A percentile compares a stretch with the other conserved stretches of the same genome.
phyloP scores from a whole-genome alignment of 2,888 invertebrate genomes.

The Eristalis intricaria region DNA sequence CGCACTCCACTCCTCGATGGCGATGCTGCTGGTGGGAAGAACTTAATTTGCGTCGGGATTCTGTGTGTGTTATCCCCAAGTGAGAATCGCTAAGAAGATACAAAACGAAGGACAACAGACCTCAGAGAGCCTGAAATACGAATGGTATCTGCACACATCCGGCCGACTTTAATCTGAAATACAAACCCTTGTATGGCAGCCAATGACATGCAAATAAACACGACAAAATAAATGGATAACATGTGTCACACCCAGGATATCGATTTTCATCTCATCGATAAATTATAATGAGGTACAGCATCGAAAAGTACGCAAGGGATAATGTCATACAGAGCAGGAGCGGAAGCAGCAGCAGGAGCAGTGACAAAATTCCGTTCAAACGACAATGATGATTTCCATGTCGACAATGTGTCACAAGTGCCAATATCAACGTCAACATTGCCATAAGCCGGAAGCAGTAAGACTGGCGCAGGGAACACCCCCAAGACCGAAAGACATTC shows the following conservation, averaged over 20 bases:
- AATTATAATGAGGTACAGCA: slow-evolving; percentile 61
- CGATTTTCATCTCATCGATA: slow-evolving; percentile 61
- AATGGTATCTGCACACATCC: neutral
- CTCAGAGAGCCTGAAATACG: neutral
- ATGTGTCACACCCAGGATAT: slow-evolving; percentile 50
- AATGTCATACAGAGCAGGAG: slow-evolving; percentile 39
- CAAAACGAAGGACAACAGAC: neutral
- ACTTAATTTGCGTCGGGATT: slow-evolving; percentile 38
- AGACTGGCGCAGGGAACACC: neutral
- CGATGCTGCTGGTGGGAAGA: slow-evolving; percentile 1
- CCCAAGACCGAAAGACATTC: slow-evolving; percentile 8
- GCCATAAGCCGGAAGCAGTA: slow-evolving; percentile 22
- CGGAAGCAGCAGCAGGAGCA: neutral
- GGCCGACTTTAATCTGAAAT: slow-evolving; percentile 27
- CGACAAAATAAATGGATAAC: slow-evolving; percentile 41
- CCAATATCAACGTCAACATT: slow-evolving; percentile 34
- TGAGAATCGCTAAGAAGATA: slow-evolving; percentile 12
- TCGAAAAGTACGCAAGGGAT: slow-evolving; percentile 39
- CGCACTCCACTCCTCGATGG: slow-evolving; percentile 7
- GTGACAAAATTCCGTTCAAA: slow-evolving; percentile 51
- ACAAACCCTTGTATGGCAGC: slow-evolving; percentile 25
- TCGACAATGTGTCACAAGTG: slow-evolving; percentile 62
- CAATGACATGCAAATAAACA: slow-evolving; percentile 35
- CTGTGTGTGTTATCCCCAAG: slow-evolving; percentile 34
- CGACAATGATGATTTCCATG: slow-evolving; percentile 66